phyloP scores from a whole-genome alignment of 2,113 vertebrate genomes.

The Onychostruthus taczanowskii region DNA sequence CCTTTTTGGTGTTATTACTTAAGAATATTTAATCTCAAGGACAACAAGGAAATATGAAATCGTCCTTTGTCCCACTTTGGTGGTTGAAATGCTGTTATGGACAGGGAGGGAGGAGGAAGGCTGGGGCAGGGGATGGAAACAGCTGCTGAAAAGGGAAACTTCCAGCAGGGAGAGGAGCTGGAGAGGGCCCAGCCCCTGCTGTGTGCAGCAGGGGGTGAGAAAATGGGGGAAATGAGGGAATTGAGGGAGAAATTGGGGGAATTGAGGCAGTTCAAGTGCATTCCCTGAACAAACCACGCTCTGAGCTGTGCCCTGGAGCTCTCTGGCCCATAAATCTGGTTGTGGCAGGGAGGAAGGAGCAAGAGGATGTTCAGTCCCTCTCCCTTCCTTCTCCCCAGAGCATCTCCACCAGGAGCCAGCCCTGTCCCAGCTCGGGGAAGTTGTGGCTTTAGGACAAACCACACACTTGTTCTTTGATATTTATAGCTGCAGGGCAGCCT shows the following conservation, averaged over 20 bases:
- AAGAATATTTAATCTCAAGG: slow-evolving; percentile 56
- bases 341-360: not conserved
- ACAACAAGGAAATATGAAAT: slow-evolving; percentile 34
- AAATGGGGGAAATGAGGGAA: fast-evolving
- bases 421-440: not conserved
- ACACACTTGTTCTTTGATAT: not conserved
- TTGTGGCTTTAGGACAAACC: not conserved
- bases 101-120: not conserved
- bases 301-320: not conserved
- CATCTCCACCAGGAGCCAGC: not conserved
- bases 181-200: not conserved
- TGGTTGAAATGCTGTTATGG: not conserved
- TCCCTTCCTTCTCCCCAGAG: not conserved
- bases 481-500: not conserved
- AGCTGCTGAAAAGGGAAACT: not conserved
- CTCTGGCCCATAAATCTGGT: fast-evolving
- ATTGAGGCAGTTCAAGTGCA: not conserved
- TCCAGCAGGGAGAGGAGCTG: not conserved
- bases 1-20: slow-evolving; percentile 59
- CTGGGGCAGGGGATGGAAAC: not conserved
- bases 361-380: not conserved
- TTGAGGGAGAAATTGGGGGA: fast-evolving
- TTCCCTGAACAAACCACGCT: fast-evolving
- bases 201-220: not conserved
- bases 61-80: not conserved